Base-by-base conservation (phyloP, 2,888 invertebrate genomes). In the Malthinus seriepunctatus region DNA sequence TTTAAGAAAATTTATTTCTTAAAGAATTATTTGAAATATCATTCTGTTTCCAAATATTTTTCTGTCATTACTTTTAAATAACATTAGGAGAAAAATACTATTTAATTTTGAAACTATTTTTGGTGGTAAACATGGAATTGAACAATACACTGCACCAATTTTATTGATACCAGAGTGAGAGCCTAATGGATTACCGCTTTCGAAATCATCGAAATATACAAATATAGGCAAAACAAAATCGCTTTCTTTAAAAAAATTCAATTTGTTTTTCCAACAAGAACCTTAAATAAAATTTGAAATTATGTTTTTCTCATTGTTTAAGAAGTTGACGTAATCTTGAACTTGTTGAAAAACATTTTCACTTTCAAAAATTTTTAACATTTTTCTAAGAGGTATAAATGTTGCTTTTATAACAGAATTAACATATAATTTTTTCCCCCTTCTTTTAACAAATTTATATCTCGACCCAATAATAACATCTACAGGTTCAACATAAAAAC, bases 51-150 rank as follows among this genome's bases (percentile, higher is more conserved):
- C 39, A 39, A 11, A 39, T 1, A 11, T 3, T 39, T 39, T 39
- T 39, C 3, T 39, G 10, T 39, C 39, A 3, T 39, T 39, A 3
- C n/a, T 11, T 11, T 39, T 39, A 12, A 39, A 39, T 8, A 39
- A 5, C 11, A 39, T 10, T 10, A 14, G 4, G 9, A 7, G 9
- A 14, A 10, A 39, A 12, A 39, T 11, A 12, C 11, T 39, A 39
- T 39, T 8, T 4, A 39, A 11, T 10, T 34, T 34, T 7, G 39
- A 39, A 3, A 8, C 8, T 10, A 39, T 8, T 12, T 39, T 8
- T 39, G 39, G 39, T 10, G 39, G 12, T 12, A 39, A 39, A 39
- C 39, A 39, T 4, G 39, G 39, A 10, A 39, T 39, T 39, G 39
- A 39, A 39, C 9, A 10, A 8, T 39, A 39, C 11, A 14, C 14